These are phyloP conservation scores for Chrysocyon brachyurus DNA, from an alignment of 2,797 vertebrate species.

Conservation along the genomic window DNA sequence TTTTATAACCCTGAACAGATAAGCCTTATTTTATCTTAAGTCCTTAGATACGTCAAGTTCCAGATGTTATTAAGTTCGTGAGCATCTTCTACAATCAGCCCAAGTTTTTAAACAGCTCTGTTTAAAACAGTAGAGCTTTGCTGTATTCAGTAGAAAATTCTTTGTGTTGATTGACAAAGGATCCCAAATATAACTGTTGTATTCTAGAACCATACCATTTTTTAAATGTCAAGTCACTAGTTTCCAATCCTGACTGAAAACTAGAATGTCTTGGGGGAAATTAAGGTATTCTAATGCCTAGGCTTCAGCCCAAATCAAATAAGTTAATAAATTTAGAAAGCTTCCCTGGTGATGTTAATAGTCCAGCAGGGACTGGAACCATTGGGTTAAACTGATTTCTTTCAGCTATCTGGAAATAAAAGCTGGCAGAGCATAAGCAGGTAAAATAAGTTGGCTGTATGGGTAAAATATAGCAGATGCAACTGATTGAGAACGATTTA, in stretches of 20 bases:
- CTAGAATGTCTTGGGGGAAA: not conserved
- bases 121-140: not conserved
- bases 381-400: not conserved
- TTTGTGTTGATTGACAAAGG: not conserved
- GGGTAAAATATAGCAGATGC: constrained; percentile 10
- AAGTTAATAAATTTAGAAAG: constrained; percentile 21
- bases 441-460: not conserved
- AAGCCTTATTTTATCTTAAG: constrained; percentile 14
- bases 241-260: not conserved
- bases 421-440: not conserved
- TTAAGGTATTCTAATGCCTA: not conserved
- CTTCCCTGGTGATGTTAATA: not conserved
- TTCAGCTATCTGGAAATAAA: constrained; percentile 3
- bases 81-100: not conserved
- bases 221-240: not conserved
- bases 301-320: not conserved
- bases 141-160: not conserved
- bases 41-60: not conserved
- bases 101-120: not conserved
- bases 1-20: constrained; percentile 33
- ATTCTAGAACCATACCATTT: not conserved
- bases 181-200: not conserved
- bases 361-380: not conserved
- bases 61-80: not conserved
- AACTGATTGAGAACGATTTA: not conserved